phyloP scores from a whole-genome alignment of 2,888 invertebrate genomes.

The Zele albiditarsus region DNA sequence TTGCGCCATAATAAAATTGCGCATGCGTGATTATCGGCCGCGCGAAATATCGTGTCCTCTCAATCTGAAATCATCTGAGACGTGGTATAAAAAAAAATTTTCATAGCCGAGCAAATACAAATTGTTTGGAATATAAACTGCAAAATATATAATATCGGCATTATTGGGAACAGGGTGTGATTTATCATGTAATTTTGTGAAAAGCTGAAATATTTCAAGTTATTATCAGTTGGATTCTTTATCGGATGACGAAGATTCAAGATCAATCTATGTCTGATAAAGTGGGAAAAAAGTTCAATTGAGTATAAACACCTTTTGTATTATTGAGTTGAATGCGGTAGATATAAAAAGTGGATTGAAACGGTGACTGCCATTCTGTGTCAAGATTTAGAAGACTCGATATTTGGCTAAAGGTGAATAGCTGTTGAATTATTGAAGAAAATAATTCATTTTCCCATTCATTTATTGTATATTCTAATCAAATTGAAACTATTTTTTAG shows the following conservation, averaged over 20 bases:
- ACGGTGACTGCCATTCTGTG: background rate
- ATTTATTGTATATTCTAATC: too few relatives aligned
- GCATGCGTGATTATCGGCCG: background rate
- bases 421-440: background rate
- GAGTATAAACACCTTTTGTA: background rate
- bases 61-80: background rate
- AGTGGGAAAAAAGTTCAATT: background rate
- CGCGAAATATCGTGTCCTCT: background rate
- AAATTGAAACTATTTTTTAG: constrained; percentile 7
- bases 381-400: background rate
- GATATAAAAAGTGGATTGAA: background rate
- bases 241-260: too few relatives aligned
- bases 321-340: background rate
- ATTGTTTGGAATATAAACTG: too few relatives aligned
- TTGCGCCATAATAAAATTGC: background rate
- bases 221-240: too few relatives aligned
- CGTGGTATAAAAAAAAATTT: too few relatives aligned
- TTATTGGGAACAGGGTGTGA: too few relatives aligned
- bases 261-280: background rate
- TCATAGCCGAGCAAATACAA: too few relatives aligned
- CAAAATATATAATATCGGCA: too few relatives aligned
- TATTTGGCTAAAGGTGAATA: background rate
- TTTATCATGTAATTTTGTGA: too few relatives aligned
- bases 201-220: too few relatives aligned
- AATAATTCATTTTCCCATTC: background rate